Evolutionary conservation across 2,113 vertebrate genomes (phyloP).

Genomic region (Hypomesus transpacificus): DNA sequence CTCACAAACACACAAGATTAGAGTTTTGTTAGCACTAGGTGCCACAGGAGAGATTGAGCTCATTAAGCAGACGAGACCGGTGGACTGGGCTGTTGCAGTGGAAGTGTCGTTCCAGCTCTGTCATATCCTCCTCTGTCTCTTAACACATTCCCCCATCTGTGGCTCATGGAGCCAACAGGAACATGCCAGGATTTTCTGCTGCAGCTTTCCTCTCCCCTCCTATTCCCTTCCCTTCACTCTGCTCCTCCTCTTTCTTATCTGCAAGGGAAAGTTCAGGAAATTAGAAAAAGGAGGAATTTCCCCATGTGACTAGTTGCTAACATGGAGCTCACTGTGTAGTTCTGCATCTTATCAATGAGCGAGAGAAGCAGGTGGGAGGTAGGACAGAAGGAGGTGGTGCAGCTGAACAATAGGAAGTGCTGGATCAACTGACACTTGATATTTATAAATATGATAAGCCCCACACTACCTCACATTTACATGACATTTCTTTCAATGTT

Average conservation of each 20-base stretch:
- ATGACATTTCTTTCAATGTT: too few relatives aligned
- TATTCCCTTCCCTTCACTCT: neutral
- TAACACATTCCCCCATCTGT: too few relatives aligned
- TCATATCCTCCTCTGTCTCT: neutral
- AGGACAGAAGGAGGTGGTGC: too few relatives aligned
- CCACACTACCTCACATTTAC: too few relatives aligned
- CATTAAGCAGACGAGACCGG: neutral
- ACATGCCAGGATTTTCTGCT: neutral
- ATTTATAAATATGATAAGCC: too few relatives aligned
- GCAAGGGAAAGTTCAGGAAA: neutral
- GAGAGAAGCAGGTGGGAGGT: too few relatives aligned
- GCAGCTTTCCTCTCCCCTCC: neutral
- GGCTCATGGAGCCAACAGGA: too few relatives aligned
- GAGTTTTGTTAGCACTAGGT: neutral
- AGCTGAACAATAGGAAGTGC: too few relatives aligned
- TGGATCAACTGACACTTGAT: too few relatives aligned
- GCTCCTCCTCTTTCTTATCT: neutral
- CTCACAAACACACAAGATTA: neutral
- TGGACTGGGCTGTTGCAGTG: neutral
- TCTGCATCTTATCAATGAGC: too few relatives aligned
- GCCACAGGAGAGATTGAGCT: neutral
- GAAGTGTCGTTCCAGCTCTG: neutral
- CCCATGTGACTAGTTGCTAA: too few relatives aligned
- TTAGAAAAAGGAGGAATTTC: neutral
- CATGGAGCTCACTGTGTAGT: neutral